phyloP scores from a whole-genome alignment of 2,888 invertebrate species.

The Conus canariensis region DNA sequence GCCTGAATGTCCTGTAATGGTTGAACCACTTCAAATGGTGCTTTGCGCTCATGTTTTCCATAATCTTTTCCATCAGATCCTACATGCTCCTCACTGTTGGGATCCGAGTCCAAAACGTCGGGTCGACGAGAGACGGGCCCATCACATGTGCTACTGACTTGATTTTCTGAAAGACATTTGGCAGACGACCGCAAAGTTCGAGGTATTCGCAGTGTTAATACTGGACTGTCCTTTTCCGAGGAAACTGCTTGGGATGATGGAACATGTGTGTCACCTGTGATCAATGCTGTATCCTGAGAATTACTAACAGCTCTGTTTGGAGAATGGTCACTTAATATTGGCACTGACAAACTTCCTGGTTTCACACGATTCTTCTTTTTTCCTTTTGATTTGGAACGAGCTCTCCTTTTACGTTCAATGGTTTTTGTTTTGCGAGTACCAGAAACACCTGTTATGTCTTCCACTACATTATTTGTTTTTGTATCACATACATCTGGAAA shows the following conservation, averaged over 20 bases:
- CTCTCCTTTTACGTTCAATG: background rate
- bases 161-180: constrained; percentile 15
- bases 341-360: background rate
- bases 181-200: background rate
- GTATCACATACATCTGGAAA: background rate
- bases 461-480: background rate
- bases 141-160: background rate
- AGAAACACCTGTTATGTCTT: background rate
- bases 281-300: background rate
- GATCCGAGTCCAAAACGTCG: background rate
- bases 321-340: background rate
- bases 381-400: background rate
- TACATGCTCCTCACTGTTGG: background rate
- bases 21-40: background rate
- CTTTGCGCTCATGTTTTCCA: background rate
- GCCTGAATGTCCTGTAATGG: background rate
- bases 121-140: background rate
- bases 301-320: background rate
- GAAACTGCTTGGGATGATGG: background rate
- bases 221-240: background rate
- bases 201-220: background rate
- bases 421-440: background rate
- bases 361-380: background rate
- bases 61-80: background rate
- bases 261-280: background rate